These are phyloP conservation scores for Saturnia pavonia DNA, from an alignment of 2,888 invertebrate species.

Conservation along the genomic window DNA sequence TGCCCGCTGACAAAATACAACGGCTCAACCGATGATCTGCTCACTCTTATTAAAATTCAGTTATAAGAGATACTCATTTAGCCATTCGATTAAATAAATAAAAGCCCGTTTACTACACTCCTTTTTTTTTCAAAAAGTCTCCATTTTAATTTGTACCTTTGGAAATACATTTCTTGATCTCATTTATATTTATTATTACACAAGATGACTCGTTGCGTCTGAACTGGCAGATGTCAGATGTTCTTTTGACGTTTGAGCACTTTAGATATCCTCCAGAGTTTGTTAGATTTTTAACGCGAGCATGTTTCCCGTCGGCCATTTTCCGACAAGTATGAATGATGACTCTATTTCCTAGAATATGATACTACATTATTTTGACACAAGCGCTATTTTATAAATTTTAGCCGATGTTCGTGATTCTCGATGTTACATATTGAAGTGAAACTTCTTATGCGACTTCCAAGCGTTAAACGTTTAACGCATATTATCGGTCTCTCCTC, in stretches of 20 bases:
- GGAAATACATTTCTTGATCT: neutral
- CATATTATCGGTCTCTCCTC: too few species aligned
- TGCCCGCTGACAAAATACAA: too few species aligned
- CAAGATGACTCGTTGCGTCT: neutral
- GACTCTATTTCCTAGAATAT: constrained; percentile 9
- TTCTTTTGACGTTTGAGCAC: constrained; percentile 6
- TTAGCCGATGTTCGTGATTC: neutral
- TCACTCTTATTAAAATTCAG: too few species aligned
- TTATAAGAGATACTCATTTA: too few species aligned
- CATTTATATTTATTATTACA: neutral
- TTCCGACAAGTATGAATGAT: constrained; percentile 6
- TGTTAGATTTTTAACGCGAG: neutral
- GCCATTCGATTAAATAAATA: too few species aligned
- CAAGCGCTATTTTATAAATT: neutral
- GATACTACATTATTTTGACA: neutral
- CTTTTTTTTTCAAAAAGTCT: too few species aligned
- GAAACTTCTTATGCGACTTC: too few species aligned
- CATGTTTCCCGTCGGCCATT: neutral
- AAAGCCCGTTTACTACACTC: too few species aligned
- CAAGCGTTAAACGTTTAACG: too few species aligned
- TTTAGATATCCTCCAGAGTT: neutral
- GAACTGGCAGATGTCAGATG: constrained; percentile 5
- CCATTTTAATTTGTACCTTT: neutral
- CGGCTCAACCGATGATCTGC: too few species aligned
- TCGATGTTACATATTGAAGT: too few species aligned